Evolutionary conservation across 2,797 vertebrate genomes (phyloP), one percentile per base, ranked within the genome.

Genomic region (Anableps anableps): DNA sequence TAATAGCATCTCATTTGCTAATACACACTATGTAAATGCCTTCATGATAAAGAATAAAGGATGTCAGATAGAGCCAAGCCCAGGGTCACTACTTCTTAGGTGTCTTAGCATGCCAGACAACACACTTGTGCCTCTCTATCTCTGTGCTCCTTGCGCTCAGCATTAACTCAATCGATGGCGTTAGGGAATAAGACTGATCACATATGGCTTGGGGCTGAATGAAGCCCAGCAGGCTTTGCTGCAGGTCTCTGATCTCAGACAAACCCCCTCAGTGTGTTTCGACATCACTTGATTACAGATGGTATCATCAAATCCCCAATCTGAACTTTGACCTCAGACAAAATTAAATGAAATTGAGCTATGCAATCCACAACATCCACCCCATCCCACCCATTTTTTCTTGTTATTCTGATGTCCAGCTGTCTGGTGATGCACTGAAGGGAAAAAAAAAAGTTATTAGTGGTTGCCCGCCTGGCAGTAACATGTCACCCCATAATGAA

Each of bases 211-310:
- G 31, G 87, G 77, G 83, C 79, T 53, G 60, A 53, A 17, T 45
- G 31, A 70, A 72, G 74, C 74, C 68, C 62, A 80, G 79, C 78
- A 38, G 38, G 81, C 58, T 76, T 26, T 31, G 50, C n/a, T 80
- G 77, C 74, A 70, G 70, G 38, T 58, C 75, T 78, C 62, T 87
- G 81, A 90, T 89, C 75, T 80, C 16, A 45, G 23, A 72, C 26
- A 11, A 43, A 36, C 76, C 70, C 66, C 83, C 74, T 84, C 73
- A 26, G 83, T 21, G 74, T 78, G 72, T 82, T 92, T 82, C 83
- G 68, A 92, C 84, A 89, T 89, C 83, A 78, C 74, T 86, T 90
- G 82, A 90, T 94, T 89, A 90, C 83, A 83, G 85, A 91, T 87
- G 80, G 68, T 86, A 86, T 89, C 89, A 79, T 90, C 74, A 79